Conservation (phyloP, 2,113 vertebrate genomes). For the Odontesthes bonariensis region DNA sequence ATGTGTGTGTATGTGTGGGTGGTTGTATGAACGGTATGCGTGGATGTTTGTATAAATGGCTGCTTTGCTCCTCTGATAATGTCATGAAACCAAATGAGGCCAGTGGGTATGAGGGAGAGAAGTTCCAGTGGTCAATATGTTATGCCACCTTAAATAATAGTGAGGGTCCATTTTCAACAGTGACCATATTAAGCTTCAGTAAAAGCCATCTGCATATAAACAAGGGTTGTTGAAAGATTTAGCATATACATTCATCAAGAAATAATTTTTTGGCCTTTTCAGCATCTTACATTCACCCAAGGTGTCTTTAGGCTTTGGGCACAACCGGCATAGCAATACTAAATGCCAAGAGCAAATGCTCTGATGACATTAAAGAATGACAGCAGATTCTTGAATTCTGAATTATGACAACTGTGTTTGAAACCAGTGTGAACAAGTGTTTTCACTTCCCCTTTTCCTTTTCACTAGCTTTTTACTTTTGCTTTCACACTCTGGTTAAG, state of each 20-base stretch:
- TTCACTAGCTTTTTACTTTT: too few species aligned
- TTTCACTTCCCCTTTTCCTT: too few species aligned
- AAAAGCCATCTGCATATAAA: conserved; percentile 42
- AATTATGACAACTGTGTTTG: too few species aligned
- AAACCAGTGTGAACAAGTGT: too few species aligned
- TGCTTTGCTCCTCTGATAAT: conserved; percentile 65
- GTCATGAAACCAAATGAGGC: conserved; percentile 52
- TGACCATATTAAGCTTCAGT: conserved; percentile 32
- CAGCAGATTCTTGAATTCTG: too few species aligned
- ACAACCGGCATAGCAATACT: too few species aligned
- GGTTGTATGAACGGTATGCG: conserved; percentile 38
- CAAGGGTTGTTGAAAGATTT: conserved; percentile 14
- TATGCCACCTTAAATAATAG: conserved; percentile 56
- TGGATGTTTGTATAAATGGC: conserved; percentile 57
- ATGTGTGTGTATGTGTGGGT: conserved; percentile 7
- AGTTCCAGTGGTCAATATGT: conserved; percentile 57
- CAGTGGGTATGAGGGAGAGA: conserved; percentile 53
- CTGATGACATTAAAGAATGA: too few species aligned
- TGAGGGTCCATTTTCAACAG: conserved; percentile 65
- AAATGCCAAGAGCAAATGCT: too few species aligned
- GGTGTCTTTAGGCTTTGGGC: too few species aligned
- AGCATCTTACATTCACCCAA: too few species aligned
- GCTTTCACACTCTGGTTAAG: too few species aligned
- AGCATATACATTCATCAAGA: background rate
- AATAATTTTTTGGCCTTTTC: background rate